A percentile compares a stretch with the other conserved stretches of the same genome.
Evolutionary conservation across 2,888 invertebrate genomes (phyloP).

Genomic region (Panzeria rudis): DNA sequence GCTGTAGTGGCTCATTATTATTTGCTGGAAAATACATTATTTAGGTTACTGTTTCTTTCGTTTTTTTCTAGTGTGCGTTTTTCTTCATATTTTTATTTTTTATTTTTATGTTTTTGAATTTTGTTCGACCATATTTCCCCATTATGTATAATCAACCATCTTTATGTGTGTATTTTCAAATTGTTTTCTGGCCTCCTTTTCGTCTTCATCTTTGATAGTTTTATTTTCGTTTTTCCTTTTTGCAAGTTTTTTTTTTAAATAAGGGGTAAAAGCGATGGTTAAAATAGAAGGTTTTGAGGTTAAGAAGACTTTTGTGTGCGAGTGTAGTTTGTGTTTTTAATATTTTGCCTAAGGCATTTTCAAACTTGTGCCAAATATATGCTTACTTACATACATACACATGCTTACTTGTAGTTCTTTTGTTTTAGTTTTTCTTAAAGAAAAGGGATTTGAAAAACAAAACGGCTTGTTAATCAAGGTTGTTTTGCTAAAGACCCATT

Average conservation of each 20-base stretch:
- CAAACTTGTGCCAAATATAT: constrained; percentile 17
- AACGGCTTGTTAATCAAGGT: constrained; percentile 37
- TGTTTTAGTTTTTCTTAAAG: constrained; percentile 5
- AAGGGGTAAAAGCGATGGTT: constrained; percentile 18
- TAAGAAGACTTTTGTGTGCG: constrained; percentile 44
- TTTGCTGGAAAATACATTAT: constrained; percentile 47
- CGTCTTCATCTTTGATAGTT: constrained; percentile 45
- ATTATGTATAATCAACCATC: constrained; percentile 64
- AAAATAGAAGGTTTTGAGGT: constrained; percentile 65
- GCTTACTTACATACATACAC: neutral
- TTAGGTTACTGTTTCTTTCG: constrained; percentile 48
- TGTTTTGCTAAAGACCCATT: constrained; percentile 17
- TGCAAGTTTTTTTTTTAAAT: constrained; percentile 15
- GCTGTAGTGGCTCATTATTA: constrained; percentile 31
- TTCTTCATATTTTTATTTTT: too few relatives aligned
- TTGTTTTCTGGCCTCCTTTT: constrained; percentile 54
- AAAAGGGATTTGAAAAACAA: neutral
- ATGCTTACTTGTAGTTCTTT: neutral
- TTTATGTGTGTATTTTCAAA: constrained; percentile 48
- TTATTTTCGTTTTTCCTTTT: constrained; percentile 25
- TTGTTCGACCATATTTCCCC: constrained; percentile 36
- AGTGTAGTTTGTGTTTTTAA: constrained; percentile 31
- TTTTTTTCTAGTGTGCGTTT: constrained; percentile 46
- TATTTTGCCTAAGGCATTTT: constrained; percentile 24
- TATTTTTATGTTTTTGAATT: constrained; percentile 14